These are phyloP conservation scores for Chiroxiphia lanceolata DNA, from an alignment of 2,797 vertebrate species.

Conservation along the genomic window DNA sequence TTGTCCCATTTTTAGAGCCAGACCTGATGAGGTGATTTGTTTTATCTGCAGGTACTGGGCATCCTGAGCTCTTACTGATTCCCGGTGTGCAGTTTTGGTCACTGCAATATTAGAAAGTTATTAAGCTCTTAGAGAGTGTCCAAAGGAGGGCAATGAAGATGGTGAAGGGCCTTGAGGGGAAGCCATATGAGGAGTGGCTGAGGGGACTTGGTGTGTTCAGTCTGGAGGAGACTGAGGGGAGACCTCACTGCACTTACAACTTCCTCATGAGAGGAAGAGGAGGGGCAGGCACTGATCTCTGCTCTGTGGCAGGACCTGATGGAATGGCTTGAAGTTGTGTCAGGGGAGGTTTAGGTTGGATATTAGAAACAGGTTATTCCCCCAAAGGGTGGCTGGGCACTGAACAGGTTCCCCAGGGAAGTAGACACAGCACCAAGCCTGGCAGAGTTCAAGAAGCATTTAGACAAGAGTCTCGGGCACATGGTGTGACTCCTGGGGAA, in stretches of 20 bases:
- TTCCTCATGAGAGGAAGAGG: background rate
- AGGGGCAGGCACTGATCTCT: background rate
- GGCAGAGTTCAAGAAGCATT: background rate
- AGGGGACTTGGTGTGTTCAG: background rate
- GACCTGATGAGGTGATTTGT: accelerated
- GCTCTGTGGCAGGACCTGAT: background rate
- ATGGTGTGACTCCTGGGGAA: background rate
- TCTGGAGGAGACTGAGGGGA: background rate
- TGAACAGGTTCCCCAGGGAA: background rate
- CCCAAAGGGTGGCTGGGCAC: background rate
- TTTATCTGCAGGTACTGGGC: background rate
- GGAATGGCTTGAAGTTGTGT: background rate
- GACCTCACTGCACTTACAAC: background rate
- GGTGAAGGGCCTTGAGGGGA: background rate
- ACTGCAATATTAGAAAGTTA: background rate
- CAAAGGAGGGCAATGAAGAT: background rate
- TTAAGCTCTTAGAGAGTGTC: background rate
- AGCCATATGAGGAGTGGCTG: background rate
- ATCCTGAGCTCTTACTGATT: accelerated
- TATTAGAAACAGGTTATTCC: background rate
- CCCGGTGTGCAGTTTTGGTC: background rate
- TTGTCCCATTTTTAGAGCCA: background rate
- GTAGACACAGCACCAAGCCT: background rate
- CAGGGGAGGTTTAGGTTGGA: background rate
- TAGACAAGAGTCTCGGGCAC: background rate